These are phyloP conservation scores for Eilema depressum DNA, from an alignment of 2,888 invertebrate species.

Conservation along the genomic window DNA sequence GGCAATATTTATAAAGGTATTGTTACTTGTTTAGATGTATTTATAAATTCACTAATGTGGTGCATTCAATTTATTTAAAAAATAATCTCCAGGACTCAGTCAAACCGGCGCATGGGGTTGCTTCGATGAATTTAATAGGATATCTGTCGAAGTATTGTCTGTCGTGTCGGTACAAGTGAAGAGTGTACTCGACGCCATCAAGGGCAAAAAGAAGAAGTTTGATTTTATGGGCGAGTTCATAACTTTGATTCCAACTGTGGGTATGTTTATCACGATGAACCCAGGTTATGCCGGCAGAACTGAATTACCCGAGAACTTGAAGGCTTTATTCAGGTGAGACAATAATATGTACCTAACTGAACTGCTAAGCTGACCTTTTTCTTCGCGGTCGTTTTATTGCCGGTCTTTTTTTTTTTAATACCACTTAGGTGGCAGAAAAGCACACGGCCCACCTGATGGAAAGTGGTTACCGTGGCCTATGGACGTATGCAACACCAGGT, in stretches of 20 bases:
- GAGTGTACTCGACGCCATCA: slow-evolving; percentile 94
- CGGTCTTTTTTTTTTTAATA: too few species aligned
- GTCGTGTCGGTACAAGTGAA: slow-evolving; percentile 98
- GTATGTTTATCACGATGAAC: slow-evolving; percentile 98
- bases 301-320: slow-evolving; percentile 94
- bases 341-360: not conserved
- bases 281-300: slow-evolving; percentile 98
- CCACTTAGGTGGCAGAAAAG: too few species aligned
- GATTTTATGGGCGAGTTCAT: slow-evolving; percentile 95
- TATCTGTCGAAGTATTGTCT: slow-evolving; percentile 97
- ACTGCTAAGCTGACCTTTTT: not conserved
- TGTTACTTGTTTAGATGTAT: not conserved
- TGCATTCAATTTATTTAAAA: not conserved
- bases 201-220: slow-evolving; percentile 92
- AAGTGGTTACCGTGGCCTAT: too few species aligned
- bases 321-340: slow-evolving; percentile 88
- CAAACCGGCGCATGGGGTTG: slow-evolving; percentile 99
- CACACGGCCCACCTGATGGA: too few species aligned
- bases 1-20: slow-evolving; percentile 96
- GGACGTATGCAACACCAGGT: too few species aligned
- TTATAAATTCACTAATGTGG: not conserved
- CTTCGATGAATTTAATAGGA: slow-evolving; percentile 98
- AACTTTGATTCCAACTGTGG: slow-evolving; percentile 91
- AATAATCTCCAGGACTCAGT: slow-evolving; percentile 87
- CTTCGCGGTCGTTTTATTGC: not conserved